Conservation (phyloP, 1,140 invertebrate species). For the Oryzaephilus surinamensis region DNA sequence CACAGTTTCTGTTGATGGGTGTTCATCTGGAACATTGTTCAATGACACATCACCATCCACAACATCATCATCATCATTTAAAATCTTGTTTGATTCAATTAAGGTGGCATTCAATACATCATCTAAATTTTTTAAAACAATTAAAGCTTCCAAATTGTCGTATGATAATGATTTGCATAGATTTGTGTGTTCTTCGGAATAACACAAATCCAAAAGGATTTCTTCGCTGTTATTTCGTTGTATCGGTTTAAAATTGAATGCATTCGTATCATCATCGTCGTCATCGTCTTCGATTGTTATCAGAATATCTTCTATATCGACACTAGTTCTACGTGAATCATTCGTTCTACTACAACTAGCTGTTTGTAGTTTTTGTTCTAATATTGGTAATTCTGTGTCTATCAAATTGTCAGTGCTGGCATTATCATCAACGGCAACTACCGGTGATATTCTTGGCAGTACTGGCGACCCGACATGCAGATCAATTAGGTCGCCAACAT, state of each 20-base stretch:
- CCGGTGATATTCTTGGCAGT: conserved; percentile 10
- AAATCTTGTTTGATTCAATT: conserved; percentile 10
- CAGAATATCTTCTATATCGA: conserved; percentile 31
- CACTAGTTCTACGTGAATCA: conserved; percentile 15
- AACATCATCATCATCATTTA: conserved; percentile 1
- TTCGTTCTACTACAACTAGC: background rate
- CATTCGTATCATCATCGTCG: background rate
- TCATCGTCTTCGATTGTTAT: conserved; percentile 27
- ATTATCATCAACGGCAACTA: conserved; percentile 8
- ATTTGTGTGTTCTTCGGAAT: too few relatives aligned
- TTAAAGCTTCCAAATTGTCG: conserved; percentile 26
- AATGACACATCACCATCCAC: conserved; percentile 4
- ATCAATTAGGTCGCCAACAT: conserved; percentile 25
- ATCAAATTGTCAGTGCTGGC: conserved; percentile 26
- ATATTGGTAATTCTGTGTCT: conserved; percentile 28
- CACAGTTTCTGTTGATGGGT: conserved; percentile 18
- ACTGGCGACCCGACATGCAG: conserved; percentile 25
- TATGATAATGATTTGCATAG: conserved; percentile 7
- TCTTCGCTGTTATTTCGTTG: conserved; percentile 11
- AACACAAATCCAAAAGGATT: conserved; percentile 5
- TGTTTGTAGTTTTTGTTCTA: conserved; percentile 28
- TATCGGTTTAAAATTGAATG: conserved; percentile 5
- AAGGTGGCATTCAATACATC: conserved; percentile 26
- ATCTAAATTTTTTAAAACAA: conserved; percentile 24
- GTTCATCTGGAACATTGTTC: conserved; percentile 7